A percentile compares a stretch with the other conserved stretches of the same genome.
phyloP scores from a whole-genome alignment of 2,797 vertebrate species.

The Vespertilio murinus region DNA sequence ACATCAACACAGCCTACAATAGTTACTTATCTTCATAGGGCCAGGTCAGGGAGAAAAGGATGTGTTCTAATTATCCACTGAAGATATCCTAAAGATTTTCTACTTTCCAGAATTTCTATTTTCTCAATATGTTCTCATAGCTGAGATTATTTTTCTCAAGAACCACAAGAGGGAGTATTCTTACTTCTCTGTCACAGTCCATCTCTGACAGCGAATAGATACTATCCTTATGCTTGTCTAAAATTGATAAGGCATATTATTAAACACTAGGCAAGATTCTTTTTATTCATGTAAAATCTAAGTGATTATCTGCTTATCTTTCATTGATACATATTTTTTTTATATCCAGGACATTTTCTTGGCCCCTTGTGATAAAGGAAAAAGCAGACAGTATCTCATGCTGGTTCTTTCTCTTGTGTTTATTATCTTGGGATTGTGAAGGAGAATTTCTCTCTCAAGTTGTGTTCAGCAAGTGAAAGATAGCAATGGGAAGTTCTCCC shows the following conservation, averaged over 20 bases:
- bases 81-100: not conserved
- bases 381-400: slow-evolving; percentile 28
- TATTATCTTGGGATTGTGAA: not conserved
- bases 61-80: not conserved
- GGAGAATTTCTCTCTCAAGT: not conserved
- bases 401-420: not conserved
- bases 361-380: not conserved
- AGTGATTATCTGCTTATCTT: slow-evolving; percentile 51
- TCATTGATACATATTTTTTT: slow-evolving; percentile 37
- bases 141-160: slow-evolving; percentile 52
- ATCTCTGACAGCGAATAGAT: not conserved
- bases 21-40: not conserved
- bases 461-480: not conserved
- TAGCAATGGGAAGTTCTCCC: not conserved
- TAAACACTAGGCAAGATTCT: slow-evolving; percentile 21
- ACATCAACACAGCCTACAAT: not conserved
- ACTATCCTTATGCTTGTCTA: not conserved
- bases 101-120: not conserved
- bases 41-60: not conserved
- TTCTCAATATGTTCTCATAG: slow-evolving; percentile 2
- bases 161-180: slow-evolving; percentile 79
- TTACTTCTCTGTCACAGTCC: slow-evolving; percentile 65
- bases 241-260: slow-evolving; percentile 28
- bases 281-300: slow-evolving; percentile 26
- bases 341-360: slow-evolving; percentile 29